A percentile compares a stretch with the other conserved stretches of the same genome.
Evolutionary conservation across 2,797 vertebrate genomes (phyloP).

Genomic region (Alectoris magna): DNA sequence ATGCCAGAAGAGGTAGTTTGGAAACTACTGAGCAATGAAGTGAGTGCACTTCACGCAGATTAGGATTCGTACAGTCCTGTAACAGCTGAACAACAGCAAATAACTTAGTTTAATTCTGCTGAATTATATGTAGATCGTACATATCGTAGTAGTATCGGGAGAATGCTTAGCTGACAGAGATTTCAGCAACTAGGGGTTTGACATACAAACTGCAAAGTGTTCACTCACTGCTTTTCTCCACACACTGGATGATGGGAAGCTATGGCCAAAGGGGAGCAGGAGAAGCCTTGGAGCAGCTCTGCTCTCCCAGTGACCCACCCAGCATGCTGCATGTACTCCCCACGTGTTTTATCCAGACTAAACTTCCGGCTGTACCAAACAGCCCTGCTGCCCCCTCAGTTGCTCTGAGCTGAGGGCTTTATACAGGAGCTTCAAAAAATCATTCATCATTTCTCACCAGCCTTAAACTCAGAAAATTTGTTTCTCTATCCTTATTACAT

Average conservation of each 20-base stretch:
- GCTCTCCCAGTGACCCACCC: not conserved
- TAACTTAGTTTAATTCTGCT: slow-evolving; percentile 8
- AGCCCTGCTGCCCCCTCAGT: not conserved
- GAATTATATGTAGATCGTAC: not conserved
- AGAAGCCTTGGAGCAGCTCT: not conserved
- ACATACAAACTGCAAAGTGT: not conserved
- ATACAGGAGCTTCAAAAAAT: not conserved
- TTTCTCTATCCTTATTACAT: slow-evolving; percentile 15
- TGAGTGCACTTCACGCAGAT: slow-evolving; percentile 1
- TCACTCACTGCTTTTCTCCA: slow-evolving; percentile 17
- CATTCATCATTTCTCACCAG: not conserved
- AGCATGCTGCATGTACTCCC: rapidly evolving
- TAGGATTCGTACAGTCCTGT: slow-evolving; percentile 14
- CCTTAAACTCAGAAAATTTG: slow-evolving; percentile 44
- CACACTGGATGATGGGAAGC: not conserved
- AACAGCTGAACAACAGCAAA: slow-evolving; percentile 22
- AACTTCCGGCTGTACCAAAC: not conserved
- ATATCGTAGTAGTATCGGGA: not conserved
- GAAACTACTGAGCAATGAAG: not conserved
- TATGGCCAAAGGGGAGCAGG: slow-evolving; percentile 1
- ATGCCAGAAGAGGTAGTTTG: not conserved
- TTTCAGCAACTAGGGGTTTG: not conserved
- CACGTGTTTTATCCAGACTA: not conserved
- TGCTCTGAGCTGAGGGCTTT: slow-evolving; percentile 13
- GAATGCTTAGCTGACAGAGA: not conserved